Evolutionary conservation across 1,140 invertebrate species (phyloP), one percentile per base, ranked within the genome.

Genomic region (Atta cephalotes): DNA sequence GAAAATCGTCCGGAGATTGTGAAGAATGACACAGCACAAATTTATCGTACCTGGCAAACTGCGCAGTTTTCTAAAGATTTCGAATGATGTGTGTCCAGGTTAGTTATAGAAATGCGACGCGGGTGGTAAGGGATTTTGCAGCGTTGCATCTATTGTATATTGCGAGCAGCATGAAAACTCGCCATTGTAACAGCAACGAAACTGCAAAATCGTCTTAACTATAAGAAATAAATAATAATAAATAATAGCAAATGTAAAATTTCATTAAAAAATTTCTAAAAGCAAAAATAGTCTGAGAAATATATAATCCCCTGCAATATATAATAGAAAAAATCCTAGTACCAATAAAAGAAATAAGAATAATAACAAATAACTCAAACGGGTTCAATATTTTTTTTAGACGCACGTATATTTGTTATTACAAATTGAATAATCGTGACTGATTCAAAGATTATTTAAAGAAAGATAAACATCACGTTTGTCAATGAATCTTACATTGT

Each of bases 31-130:
- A 51, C 21, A 18, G 39, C 66, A 49, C 12, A 62, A 63, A 25
- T 70, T 68, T 51, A 51, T 51, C 66, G 16, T 68, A 1, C 21
- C 21, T 39, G 2, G 18, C 51, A 25, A 60, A 62, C n/a, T 25
- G 31, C 53, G 10, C 18, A 18, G 71, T 78, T 65, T 78, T 63
- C 58, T 45, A 78, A 65, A 28, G 58, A n/a, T 78, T 39, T 63
- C 21, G 60, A 31, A 60, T 2, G 71, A 39, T 25, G 31, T 56
- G 18, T 65, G 14, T 66, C 3, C 9, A 72, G 53, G 18, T n/a
- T 35, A 31, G 9, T 25, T 28, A 45, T 45, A 70, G 39, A 70
- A 25, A 6, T 2, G 35, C 76, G 18, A 78, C 39, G 58, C 58
- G 35, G 74, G 74, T 78, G 76, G 76, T 45, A 78, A 45, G 31